phyloP scores from a whole-genome alignment of 1,140 invertebrate genomes.

The Leptoteleia sp. region DNA sequence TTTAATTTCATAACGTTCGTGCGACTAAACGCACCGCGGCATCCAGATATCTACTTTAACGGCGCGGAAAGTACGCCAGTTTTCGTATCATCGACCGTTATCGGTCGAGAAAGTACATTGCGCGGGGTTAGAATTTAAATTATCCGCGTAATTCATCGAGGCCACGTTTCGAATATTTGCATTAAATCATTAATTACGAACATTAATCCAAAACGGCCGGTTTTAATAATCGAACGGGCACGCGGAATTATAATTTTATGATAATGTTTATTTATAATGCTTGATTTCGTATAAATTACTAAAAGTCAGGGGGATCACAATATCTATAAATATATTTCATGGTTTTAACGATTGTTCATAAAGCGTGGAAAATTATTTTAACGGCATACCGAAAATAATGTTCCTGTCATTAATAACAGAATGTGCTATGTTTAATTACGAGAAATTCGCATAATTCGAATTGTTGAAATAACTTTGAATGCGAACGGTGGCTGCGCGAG shows the following conservation, averaged over 20 bases:
- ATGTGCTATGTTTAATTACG: slow-evolving; percentile 6
- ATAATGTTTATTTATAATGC: slow-evolving; percentile 23
- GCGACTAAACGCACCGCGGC: slow-evolving; percentile 1
- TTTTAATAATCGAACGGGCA: slow-evolving; percentile 12
- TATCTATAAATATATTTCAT: slow-evolving; percentile 14
- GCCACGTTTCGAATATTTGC: slow-evolving; percentile 23
- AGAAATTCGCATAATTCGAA: slow-evolving; percentile 7
- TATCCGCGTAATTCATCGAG: slow-evolving; percentile 18
- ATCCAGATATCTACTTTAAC: slow-evolving; percentile 53
- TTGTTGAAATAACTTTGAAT: slow-evolving; percentile 13
- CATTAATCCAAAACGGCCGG: slow-evolving; percentile 19
- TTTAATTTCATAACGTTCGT: slow-evolving; percentile 21
- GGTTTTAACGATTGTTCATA: slow-evolving; percentile 7
- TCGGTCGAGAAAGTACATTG: slow-evolving; percentile 44
- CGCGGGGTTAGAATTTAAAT: slow-evolving; percentile 41
- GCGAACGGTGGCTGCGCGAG: too few relatives aligned
- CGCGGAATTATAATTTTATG: slow-evolving; percentile 5
- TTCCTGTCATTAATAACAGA: slow-evolving; percentile 17
- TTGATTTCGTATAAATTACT: slow-evolving; percentile 19
- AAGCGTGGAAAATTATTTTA: slow-evolving; percentile 8
- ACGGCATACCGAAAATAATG: slow-evolving; percentile 9
- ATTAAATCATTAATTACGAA: slow-evolving; percentile 30
- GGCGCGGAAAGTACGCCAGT: slow-evolving; percentile 20
- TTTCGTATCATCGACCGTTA: slow-evolving; percentile 33
- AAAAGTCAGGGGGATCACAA: neutral